Evolutionary conservation across 2,113 vertebrate species (phyloP), one percentile per base, ranked within the genome.

Genomic region (Rhipidura dahli): DNA sequence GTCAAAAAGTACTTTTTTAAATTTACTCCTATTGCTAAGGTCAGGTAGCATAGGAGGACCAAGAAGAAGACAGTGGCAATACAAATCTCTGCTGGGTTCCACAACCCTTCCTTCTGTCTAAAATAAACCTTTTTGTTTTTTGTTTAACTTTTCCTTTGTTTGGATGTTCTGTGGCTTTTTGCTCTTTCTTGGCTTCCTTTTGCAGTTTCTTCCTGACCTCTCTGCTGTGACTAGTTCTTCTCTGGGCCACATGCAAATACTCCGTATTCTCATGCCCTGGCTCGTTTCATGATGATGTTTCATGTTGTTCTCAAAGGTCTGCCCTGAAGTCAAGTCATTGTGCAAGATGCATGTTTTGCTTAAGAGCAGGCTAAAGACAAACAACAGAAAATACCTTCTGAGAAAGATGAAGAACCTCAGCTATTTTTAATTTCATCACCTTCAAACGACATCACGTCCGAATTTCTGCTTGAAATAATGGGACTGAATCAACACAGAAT

Each of bases 381-480:
- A 65, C 30, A 94, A 22, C 50, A 88, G 28, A 80, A 85, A 93
- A 85, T 35, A 57, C 11, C 3, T 5, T 85, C 59, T 4, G 49
- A 72, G 45, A 76, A 89, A 57, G n/a, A 61, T 51, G 9, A 81
- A 83, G 72, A 94, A 71, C 47, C n/a, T 92, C 77, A 42, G 44
- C 71, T 89, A 84, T 75, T 89, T 94, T 81, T 87, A 84, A 89
- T 89, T 68, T 89, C 49, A 56, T 75, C 40, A 68, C 72, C 89
- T 91, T 89, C 68, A 78, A 78, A 64, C 5, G 13, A 72, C 60
- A 73, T 51, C 10, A 28, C 16, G 27, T 95, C 27, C 40, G 89
- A 93, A 71, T 22, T 12, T 37, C 64, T 92, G 13, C 20, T 63
- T 88, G 86, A 84, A 88, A 87, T 87, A 84, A 59, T 49, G 26